Evolutionary conservation across 2,113 vertebrate genomes (phyloP).

Genomic region (Toxotes jaculatrix): DNA sequence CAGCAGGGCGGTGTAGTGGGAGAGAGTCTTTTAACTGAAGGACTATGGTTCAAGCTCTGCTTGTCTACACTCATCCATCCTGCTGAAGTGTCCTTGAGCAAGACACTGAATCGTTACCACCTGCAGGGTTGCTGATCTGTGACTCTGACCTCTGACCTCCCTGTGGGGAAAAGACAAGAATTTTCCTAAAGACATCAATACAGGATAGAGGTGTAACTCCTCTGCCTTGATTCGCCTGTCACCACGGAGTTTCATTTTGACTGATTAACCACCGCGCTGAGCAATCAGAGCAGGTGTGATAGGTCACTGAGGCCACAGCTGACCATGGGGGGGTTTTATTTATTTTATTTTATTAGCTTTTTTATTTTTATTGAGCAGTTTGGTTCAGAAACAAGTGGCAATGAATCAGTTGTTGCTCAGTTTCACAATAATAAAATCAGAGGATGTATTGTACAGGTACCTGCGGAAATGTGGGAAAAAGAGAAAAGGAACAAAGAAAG

Average conservation of each 20-base stretch:
- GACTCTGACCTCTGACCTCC: constrained; percentile 48
- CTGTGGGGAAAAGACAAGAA: neutral
- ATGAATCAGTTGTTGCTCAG: neutral
- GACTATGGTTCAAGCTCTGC: constrained; percentile 47
- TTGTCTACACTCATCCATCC: constrained; percentile 48
- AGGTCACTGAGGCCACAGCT: constrained; percentile 11
- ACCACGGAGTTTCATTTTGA: constrained; percentile 29
- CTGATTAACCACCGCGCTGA: constrained; percentile 22
- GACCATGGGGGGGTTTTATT: no score
- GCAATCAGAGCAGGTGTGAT: neutral
- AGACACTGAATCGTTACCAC: constrained; percentile 10
- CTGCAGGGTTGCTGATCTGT: constrained; percentile 37
- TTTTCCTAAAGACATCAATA: constrained; percentile 42
- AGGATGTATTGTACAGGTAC: neutral
- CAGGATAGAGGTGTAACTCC: constrained; percentile 20
- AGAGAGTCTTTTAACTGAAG: constrained; percentile 41
- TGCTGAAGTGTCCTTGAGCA: constrained; percentile 64
- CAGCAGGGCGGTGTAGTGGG: constrained; percentile 10
- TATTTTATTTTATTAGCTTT: no score
- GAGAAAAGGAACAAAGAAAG: neutral
- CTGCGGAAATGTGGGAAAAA: neutral
- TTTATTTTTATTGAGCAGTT: neutral
- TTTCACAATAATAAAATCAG: neutral
- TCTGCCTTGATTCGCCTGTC: constrained; percentile 21
- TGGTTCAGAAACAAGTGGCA: neutral